Conservation (phyloP, 35 echinoderm and acorn worm species). For the Strongylocentrotus purpuratus region DNA sequence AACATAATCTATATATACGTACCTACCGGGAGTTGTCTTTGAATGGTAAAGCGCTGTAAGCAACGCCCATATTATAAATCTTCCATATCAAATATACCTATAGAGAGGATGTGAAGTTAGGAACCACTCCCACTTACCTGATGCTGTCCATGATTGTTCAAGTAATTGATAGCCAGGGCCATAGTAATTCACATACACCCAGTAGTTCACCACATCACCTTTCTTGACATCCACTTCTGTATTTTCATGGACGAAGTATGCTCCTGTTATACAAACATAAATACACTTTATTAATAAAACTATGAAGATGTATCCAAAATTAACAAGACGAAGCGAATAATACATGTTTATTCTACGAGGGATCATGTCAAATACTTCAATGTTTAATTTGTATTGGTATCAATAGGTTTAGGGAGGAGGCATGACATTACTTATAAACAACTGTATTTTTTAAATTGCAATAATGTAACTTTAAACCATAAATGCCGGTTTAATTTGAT, state of each 20-base stretch:
- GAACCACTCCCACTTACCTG: neutral
- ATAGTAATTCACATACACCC: conserved; percentile 61
- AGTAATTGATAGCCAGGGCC: conserved; percentile 56
- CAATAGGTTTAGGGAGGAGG: no score
- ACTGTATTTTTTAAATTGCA: neutral
- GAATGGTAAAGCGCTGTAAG: no score
- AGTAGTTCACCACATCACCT: conserved; percentile 77
- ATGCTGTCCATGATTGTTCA: conserved; percentile 60
- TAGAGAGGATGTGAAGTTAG: no score
- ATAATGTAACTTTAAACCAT: neutral
- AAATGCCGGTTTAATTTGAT: no score
- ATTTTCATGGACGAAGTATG: conserved; percentile 84
- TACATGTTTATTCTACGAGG: no score
- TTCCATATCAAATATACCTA: no score
- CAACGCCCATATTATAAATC: no score
- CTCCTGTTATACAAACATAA: conserved; percentile 44
- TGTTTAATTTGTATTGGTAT: no score
- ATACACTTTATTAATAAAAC: neutral
- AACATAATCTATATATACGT: no score
- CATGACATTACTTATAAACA: no score
- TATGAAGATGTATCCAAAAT: neutral
- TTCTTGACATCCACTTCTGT: neutral
- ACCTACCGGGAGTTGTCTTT: no score
- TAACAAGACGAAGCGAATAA: neutral
- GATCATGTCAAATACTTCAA: no score